Base-by-base conservation (phyloP, 2,797 vertebrate genomes). In the Psittacula derbiana region DNA sequence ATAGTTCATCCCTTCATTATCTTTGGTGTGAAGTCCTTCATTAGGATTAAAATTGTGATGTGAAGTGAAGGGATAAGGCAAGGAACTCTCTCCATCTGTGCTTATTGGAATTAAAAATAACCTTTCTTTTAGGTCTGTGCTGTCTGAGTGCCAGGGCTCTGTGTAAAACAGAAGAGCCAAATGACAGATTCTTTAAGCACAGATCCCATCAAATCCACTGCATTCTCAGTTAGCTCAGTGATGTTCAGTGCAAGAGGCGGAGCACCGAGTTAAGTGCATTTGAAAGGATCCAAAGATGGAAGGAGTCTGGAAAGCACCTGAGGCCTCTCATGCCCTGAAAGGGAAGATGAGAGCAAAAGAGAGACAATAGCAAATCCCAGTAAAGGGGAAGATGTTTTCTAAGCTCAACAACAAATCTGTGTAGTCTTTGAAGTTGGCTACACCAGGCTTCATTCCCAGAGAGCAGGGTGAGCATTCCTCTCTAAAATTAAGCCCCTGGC, bases 401-500 rank as follows among this genome's bases (percentile, higher is more conserved):
- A 88, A 95, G 83, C 55, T 90, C 88, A 87, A 71, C 70, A 75
- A 79, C 86, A 85, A 82, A 94, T 96, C 90, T 46, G 27, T 90
- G 86, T 86, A 20, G 38, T 74, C 96, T 97, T 94, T 96, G 90
- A 95, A 94, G 96, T 2, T 90, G 71, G 30, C 86, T 76, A 73
- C 1, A 0, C 73, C 60, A 90, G 86, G 76, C 91, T 93, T 94
- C 91, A 93, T 94, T 96, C 86, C 86, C 91, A 96, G 96, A 93
- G 86, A 93, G 60, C 83, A 84, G 74, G 71, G 90, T 88, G 94
- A 95, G 71, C 86, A 92, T 95, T 95, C 88, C 80, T 92, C 90
- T 86, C 88, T 85, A 95, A 96, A 97, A 92, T 94, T 90, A 95
- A 96, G 88, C 41, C 44, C 83, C 78, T 69, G 73, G 78, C 88